phyloP scores from a whole-genome alignment of 2,888 invertebrate species.

The Parapristionchus giblindavisi region DNA sequence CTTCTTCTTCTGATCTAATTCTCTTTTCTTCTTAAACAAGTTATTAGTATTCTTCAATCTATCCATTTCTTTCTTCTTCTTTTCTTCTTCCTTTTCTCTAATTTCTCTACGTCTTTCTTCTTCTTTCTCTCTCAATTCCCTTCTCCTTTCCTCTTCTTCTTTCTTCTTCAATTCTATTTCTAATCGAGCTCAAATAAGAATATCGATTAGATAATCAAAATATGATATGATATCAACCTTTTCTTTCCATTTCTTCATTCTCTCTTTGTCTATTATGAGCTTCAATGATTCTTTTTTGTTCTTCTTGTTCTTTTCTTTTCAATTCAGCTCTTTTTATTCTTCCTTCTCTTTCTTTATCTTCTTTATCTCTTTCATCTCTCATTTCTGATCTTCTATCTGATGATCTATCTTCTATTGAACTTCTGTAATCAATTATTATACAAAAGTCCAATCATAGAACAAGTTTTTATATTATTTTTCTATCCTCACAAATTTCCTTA shows the following conservation, averaged over 20 bases:
- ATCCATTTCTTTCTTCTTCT: slow-evolving; percentile 6
- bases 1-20: neutral
- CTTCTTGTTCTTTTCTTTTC: slow-evolving; percentile 28
- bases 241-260: neutral
- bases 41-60: neutral
- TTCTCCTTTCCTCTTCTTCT: slow-evolving; percentile 12
- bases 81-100: slow-evolving; percentile 2
- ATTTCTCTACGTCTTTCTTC: neutral
- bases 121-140: neutral
- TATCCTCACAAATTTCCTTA: too few relatives aligned
- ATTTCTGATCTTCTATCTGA: neutral
- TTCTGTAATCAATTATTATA: too few relatives aligned
- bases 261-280: slow-evolving; percentile 5
- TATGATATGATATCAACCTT: too few relatives aligned
- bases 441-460: too few relatives aligned
- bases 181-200: neutral
- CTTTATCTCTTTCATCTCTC: slow-evolving; percentile 16
- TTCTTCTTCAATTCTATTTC: slow-evolving; percentile 22
- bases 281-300: slow-evolving; percentile 17
- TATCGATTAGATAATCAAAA: neutral
- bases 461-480: too few relatives aligned
- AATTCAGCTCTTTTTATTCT: neutral
- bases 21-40: neutral
- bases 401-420: too few relatives aligned
- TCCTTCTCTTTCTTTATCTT: neutral